These are phyloP conservation scores for Callithrix jacchus DNA, from an alignment of 2,113 vertebrate species.

Conservation along the genomic window DNA sequence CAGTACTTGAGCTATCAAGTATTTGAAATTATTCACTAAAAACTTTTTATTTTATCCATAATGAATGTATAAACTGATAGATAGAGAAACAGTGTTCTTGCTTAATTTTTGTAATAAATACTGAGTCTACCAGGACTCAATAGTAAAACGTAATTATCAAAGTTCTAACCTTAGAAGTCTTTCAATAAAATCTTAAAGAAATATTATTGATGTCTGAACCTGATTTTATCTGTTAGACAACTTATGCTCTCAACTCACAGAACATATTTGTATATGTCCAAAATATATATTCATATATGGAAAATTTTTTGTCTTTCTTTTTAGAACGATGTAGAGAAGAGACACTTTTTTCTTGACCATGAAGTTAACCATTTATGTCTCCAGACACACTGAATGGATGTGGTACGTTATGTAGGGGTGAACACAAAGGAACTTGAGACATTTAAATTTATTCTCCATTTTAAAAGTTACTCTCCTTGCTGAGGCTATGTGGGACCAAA, in stretches of 20 bases:
- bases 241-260: not conserved
- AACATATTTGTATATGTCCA: not conserved
- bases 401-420: not conserved
- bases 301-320: not conserved
- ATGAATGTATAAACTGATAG: not conserved
- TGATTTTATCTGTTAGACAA: not conserved
- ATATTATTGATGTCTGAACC: not conserved
- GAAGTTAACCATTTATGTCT: not conserved
- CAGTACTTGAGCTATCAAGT: not conserved
- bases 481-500: not conserved
- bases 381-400: not conserved
- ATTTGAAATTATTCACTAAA: not conserved
- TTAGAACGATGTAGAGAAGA: not conserved
- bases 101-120: not conserved
- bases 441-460: constrained; percentile 6
- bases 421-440: not conserved
- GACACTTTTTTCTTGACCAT: not conserved
- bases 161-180: not conserved
- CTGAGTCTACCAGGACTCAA: not conserved
- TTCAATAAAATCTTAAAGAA: not conserved
- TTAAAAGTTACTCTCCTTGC: not conserved
- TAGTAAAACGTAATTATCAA: not conserved
- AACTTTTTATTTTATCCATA: not conserved
- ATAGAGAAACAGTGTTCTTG: not conserved
- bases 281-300: not conserved